Conservation (phyloP, 2,113 vertebrate species). For the Mesocricetus auratus region DNA sequence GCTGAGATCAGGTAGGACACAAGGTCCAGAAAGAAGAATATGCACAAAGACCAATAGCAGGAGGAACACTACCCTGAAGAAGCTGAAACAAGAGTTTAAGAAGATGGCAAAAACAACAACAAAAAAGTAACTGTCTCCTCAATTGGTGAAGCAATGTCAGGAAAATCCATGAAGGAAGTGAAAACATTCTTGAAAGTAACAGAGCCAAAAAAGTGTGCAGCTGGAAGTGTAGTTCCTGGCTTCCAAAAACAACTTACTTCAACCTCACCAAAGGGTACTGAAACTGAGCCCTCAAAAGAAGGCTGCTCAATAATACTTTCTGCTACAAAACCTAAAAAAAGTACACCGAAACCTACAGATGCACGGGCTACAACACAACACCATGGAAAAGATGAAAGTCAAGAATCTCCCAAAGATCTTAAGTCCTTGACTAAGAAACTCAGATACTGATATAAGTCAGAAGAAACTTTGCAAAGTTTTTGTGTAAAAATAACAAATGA, state of each 20-base stretch:
- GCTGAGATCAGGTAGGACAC: background rate
- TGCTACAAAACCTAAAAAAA: background rate
- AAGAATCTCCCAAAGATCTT: background rate
- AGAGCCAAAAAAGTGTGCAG: background rate
- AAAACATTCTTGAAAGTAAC: background rate
- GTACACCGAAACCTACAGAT: background rate
- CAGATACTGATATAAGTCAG: background rate
- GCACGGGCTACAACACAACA: background rate
- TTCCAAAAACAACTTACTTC: background rate
- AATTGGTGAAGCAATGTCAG: background rate
- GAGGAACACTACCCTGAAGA: background rate
- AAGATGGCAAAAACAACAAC: background rate
- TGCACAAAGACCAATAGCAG: background rate
- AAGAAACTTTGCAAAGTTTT: background rate
- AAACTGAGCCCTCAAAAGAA: background rate
- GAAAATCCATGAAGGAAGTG: background rate
- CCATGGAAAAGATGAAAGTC: background rate
- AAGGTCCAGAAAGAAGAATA: conserved; percentile 7
- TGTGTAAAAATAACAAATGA: background rate
- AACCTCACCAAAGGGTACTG: background rate
- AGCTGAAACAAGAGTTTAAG: background rate
- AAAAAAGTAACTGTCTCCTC: background rate
- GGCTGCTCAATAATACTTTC: background rate
- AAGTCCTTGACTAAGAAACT: background rate
- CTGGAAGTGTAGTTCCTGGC: background rate